phyloP scores from a whole-genome alignment of 2,113 vertebrate genomes.

The Macrotis lagotis region DNA sequence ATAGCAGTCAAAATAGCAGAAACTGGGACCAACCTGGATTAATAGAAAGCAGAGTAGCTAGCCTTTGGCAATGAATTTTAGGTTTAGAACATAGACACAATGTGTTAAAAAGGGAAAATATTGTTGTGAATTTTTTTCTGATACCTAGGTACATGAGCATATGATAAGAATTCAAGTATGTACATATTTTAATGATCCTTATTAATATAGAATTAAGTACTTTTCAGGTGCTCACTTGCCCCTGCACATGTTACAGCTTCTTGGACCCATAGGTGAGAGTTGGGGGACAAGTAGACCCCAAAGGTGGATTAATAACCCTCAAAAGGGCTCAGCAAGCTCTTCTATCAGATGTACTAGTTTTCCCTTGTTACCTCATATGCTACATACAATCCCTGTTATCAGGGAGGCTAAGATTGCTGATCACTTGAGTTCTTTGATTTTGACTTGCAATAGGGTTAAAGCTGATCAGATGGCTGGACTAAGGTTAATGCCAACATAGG shows the following conservation, averaged over 20 bases:
- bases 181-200: slow-evolving; percentile 10
- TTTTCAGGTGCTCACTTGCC: slow-evolving; percentile 35
- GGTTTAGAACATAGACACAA: not conserved
- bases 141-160: not conserved
- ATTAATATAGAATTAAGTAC: slow-evolving; percentile 37
- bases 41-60: not conserved
- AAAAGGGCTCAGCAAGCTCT: no score
- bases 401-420: not conserved
- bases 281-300: no score
- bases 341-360: no score
- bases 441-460: not conserved
- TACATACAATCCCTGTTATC: not conserved
- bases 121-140: slow-evolving; percentile 24
- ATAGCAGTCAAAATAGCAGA: slow-evolving; percentile 47
- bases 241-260: no score
- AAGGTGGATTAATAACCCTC: no score
- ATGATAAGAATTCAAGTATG: not conserved
- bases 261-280: no score
- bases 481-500: not conserved
- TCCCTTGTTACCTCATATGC: no score
- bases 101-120: slow-evolving; percentile 43
- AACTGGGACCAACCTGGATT: slow-evolving; percentile 35
- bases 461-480: not conserved
- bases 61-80: slow-evolving; percentile 41
- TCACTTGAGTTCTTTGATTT: not conserved